A percentile compares a stretch with the other conserved stretches of the same genome.
Evolutionary conservation across 1,140 invertebrate species (phyloP).

Genomic region (Dendrolimus kikuchii): DNA sequence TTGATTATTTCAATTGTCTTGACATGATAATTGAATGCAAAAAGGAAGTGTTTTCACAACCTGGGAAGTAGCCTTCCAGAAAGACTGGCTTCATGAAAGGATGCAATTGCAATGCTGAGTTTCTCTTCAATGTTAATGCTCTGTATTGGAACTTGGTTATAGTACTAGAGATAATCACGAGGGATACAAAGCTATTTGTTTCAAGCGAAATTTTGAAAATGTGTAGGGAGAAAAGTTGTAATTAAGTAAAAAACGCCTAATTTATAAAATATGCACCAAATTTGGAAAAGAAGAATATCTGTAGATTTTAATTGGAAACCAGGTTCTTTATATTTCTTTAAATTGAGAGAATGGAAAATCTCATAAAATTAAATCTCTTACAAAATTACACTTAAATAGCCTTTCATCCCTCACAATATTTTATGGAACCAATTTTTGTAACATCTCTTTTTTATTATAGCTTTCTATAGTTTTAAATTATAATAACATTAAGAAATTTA

Average conservation of each 20-base stretch:
- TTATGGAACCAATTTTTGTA: background rate
- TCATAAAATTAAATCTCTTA: background rate
- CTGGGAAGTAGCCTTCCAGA: conserved; percentile 3
- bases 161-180: conserved; percentile 1
- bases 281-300: no score
- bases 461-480: no score
- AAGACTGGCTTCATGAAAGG: conserved; percentile 12
- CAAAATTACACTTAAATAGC: background rate
- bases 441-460: no score
- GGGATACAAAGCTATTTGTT: conserved; percentile 5
- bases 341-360: no score
- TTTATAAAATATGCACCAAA: background rate
- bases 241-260: conserved; percentile 8
- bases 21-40: conserved; percentile 5
- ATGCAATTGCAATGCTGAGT: conserved; percentile 16
- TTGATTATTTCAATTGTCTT: background rate
- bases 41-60: background rate
- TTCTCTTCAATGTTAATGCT: conserved; percentile 10
- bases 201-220: conserved; percentile 15
- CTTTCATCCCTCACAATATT: background rate
- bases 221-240: conserved; percentile 6
- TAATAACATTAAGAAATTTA: no score
- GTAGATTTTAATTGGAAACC: no score
- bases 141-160: background rate
- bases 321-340: no score